Conservation (phyloP, 2,888 invertebrate genomes). For the Dolichopus griseipennis region DNA sequence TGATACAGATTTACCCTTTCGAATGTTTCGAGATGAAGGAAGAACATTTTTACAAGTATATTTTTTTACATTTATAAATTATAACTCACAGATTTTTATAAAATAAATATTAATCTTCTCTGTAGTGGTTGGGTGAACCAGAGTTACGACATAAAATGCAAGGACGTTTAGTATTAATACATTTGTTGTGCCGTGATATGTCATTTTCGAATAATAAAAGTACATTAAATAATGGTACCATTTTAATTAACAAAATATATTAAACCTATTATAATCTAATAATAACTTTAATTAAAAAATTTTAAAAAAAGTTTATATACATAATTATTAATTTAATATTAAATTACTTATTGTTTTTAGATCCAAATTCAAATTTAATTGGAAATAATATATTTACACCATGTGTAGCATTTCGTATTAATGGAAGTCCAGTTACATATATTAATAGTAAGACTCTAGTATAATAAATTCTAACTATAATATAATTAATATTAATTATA, state of each 20-base stretch:
- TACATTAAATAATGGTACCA: conserved; percentile 29
- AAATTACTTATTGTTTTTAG: conserved; percentile 17
- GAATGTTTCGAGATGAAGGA: conserved; percentile 71
- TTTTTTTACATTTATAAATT: conserved; percentile 2
- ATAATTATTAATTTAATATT: conserved; percentile 1
- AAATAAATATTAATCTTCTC: conserved; percentile 13
- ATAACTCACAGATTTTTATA: conserved; percentile 1
- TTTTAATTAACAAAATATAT: background rate
- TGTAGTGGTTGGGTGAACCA: conserved; percentile 76
- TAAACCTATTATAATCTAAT: background rate
- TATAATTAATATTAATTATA: background rate
- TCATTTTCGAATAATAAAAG: conserved; percentile 46
- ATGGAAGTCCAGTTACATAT: conserved; percentile 65
- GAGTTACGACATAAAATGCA: conserved; percentile 67
- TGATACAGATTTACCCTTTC: conserved; percentile 70
- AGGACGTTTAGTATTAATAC: conserved; percentile 70
- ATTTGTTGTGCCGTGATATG: conserved; percentile 68
- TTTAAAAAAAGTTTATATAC: too few species aligned
- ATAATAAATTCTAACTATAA: background rate
- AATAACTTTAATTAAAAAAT: background rate
- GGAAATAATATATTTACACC: conserved; percentile 65
- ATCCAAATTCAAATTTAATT: conserved; percentile 30
- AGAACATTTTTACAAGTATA: conserved; percentile 69
- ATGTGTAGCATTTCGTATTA: conserved; percentile 77
- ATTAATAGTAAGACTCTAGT: conserved; percentile 49